phyloP scores from a whole-genome alignment of 2,113 vertebrate species.

The Bos javanicus region DNA sequence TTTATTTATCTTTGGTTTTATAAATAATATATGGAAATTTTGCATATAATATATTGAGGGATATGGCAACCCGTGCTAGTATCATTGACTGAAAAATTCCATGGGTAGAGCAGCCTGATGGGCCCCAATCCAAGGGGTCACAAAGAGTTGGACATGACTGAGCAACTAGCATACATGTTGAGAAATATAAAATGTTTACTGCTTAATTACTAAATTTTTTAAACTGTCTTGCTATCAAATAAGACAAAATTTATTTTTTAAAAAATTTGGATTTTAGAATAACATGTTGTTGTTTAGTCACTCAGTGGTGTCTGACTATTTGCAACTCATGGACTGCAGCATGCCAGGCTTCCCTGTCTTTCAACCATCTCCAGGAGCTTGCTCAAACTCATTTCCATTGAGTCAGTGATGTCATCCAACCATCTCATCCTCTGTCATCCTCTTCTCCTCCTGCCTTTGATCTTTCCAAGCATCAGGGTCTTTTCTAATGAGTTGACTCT shows the following conservation, averaged over 20 bases:
- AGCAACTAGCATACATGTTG: neutral
- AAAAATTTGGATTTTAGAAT: neutral
- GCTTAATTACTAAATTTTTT: neutral
- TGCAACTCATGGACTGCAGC: neutral
- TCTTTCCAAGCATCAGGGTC: neutral
- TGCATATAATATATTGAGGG: neutral
- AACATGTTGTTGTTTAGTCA: neutral
- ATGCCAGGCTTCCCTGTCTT: neutral
- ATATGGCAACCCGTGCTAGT: neutral
- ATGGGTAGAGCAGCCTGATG: neutral
- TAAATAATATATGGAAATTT: neutral
- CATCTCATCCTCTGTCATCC: neutral
- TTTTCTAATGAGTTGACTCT: neutral
- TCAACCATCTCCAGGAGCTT: neutral
- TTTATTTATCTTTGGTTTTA: neutral
- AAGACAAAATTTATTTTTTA: neutral
- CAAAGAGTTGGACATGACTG: neutral
- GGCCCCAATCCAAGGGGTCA: neutral
- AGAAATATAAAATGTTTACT: neutral
- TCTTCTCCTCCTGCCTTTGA: neutral
- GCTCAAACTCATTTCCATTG: neutral
- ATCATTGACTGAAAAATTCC: neutral
- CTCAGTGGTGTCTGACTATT: neutral
- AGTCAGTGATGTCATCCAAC: neutral
- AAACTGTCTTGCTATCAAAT: neutral